Conservation (phyloP, 2,113 vertebrate genomes). For the Tychaedon coryphoeus region DNA sequence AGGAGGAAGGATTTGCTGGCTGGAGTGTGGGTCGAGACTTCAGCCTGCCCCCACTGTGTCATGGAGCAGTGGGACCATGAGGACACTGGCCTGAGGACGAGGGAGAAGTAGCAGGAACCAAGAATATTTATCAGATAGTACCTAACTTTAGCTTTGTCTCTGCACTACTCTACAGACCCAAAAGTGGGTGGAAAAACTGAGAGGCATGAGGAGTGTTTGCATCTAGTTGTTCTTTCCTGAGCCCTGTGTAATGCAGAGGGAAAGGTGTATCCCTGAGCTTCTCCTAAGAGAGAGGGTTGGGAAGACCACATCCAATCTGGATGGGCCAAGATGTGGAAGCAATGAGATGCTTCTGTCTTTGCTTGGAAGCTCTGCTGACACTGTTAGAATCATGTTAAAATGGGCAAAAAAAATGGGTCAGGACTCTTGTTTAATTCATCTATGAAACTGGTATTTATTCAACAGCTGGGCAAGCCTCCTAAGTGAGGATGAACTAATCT, state of each 20-base stretch:
- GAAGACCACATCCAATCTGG: background rate
- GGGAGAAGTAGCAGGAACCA: background rate
- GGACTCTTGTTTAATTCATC: constrained; percentile 1
- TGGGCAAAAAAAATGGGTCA: background rate
- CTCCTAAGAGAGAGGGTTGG: background rate
- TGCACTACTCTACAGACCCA: background rate
- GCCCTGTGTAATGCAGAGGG: background rate
- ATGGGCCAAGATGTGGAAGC: background rate
- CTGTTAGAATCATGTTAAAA: background rate
- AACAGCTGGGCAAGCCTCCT: background rate
- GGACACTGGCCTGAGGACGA: background rate
- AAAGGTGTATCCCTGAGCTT: background rate
- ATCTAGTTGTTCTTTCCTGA: background rate
- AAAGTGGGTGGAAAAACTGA: background rate
- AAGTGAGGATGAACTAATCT: constrained; percentile 12
- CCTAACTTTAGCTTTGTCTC: background rate
- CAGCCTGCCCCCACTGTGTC: background rate
- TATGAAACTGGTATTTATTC: background rate
- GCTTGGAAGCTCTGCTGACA: background rate
- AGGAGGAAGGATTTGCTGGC: background rate
- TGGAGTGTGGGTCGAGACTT: background rate
- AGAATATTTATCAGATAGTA: background rate
- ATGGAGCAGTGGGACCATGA: fast-evolving
- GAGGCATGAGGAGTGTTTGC: background rate
- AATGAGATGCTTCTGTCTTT: background rate